Base-by-base conservation (phyloP, 2,113 vertebrate genomes). In the Anhinga rufa region DNA sequence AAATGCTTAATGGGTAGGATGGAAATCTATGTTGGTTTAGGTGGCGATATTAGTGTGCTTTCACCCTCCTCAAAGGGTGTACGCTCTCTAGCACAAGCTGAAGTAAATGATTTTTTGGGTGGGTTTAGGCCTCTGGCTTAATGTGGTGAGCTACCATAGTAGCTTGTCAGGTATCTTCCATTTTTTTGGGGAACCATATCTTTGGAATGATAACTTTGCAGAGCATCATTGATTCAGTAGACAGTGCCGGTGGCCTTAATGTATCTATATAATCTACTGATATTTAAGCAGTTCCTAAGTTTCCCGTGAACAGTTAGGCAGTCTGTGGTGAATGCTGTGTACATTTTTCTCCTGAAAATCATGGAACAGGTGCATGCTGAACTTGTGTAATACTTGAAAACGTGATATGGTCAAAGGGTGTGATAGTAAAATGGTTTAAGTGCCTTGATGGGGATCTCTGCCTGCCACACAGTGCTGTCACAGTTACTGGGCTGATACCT, bases 41-140 rank as follows among this genome's bases (percentile, higher is more conserved):
- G 93, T 95, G 95, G 93, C 22, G 29, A 82, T 94, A 77, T 22
- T 72, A n/a, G 76, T 66, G 93, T 95, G 94, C 71, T 84, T 93
- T 91, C 96, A 97, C 80, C 93, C 86, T 96, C 69, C 66, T 79
- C 57, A 22, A 72, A 40, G 92, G 95, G 93, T 95, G 86, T 91
- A 44, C 9, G 9, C 85, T 93, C n/a, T 90, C 72, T 40, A 88
- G 88, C 84, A 95, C 88, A 95, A 94, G 55, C 95, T 86, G 92
- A 95, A 94, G 76, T 24, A 57, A 93, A 44, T 68, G 61, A 91
- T 88, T 97, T 96, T 94, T 96, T 46, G 95, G 93, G 97, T 44
- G 96, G 96, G 93, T 74, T 93, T 80, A 96, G 86, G 44, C 71
- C 92, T 97, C 93, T 96, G 96, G 60, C 86, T 91, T 96, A 72